Percentiles rank a stretch among this genome's conserved stretches.
Conservation (phyloP, 2,797 vertebrate species). For the Lerista edwardsae region DNA sequence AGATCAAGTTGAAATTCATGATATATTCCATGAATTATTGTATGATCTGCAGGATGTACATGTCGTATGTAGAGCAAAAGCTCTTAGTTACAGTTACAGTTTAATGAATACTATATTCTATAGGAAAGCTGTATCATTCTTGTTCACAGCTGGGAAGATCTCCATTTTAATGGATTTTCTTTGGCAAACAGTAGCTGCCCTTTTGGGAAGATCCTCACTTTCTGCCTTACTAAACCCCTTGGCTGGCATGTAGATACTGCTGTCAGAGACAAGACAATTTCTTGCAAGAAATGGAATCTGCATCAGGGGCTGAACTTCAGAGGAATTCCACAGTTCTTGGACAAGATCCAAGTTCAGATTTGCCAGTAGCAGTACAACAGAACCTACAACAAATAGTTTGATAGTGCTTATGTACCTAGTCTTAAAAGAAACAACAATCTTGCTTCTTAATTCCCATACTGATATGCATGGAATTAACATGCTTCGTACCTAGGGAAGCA, state of each 20-base stretch:
- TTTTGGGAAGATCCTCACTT: neutral
- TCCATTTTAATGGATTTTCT: neutral
- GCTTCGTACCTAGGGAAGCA: neutral
- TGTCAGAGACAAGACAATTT: neutral
- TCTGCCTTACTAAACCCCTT: neutral
- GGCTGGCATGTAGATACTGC: neutral
- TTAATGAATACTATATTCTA: neutral
- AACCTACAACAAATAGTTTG: neutral
- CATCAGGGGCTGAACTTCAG: neutral
- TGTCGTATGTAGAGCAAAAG: neutral
- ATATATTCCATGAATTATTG: neutral
- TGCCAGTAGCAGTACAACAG: neutral
- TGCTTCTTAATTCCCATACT: neutral
- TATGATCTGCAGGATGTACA: neutral
- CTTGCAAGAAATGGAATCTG: neutral
- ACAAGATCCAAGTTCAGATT: neutral
- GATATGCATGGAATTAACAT: neutral
- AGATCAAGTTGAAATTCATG: neutral
- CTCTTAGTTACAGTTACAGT: neutral
- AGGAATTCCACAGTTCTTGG: neutral
- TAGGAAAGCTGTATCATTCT: neutral
- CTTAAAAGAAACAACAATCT: no score
- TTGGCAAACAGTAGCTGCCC: neutral
- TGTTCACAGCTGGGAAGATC: neutral
- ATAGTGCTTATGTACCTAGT: no score